Evolutionary conservation across 2,797 vertebrate genomes (phyloP).

Genomic region (Hafferia zeledoni): DNA sequence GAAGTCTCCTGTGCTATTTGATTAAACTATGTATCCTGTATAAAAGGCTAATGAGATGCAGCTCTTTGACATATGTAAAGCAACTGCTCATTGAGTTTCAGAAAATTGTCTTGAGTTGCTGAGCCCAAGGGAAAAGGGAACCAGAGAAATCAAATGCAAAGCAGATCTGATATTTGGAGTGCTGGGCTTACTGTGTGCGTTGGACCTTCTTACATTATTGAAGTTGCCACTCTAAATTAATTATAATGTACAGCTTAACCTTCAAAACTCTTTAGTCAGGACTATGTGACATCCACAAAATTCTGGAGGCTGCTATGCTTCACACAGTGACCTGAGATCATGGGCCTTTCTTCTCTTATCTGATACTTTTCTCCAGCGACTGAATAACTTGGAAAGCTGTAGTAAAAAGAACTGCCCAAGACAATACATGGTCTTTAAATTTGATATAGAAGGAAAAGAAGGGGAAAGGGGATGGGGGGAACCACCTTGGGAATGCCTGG

Average conservation of each 20-base stretch:
- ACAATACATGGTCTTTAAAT: not conserved
- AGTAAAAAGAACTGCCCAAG: not conserved
- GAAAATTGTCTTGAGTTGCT: not conserved
- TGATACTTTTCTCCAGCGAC: not conserved
- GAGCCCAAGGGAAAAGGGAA: not conserved
- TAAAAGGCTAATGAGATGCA: not conserved
- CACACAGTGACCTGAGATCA: not conserved
- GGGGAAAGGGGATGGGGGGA: not conserved
- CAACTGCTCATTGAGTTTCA: not conserved
- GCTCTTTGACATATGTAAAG: not conserved
- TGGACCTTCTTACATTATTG: not conserved
- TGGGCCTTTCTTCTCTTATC: not conserved
- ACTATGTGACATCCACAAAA: not conserved
- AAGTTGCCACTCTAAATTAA: not conserved
- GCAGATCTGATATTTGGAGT: not conserved
- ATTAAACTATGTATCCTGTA: not conserved
- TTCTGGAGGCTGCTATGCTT: not conserved
- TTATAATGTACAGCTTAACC: not conserved
- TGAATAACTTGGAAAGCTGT: not conserved
- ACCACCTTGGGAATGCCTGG: not conserved
- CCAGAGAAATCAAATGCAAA: not conserved
- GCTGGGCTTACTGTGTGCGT: not conserved
- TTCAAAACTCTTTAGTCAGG: not conserved
- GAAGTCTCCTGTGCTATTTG: not conserved
- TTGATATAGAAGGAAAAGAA: not conserved